phyloP scores from a whole-genome alignment of 2,797 vertebrate species.

The Darevskia mixta region DNA sequence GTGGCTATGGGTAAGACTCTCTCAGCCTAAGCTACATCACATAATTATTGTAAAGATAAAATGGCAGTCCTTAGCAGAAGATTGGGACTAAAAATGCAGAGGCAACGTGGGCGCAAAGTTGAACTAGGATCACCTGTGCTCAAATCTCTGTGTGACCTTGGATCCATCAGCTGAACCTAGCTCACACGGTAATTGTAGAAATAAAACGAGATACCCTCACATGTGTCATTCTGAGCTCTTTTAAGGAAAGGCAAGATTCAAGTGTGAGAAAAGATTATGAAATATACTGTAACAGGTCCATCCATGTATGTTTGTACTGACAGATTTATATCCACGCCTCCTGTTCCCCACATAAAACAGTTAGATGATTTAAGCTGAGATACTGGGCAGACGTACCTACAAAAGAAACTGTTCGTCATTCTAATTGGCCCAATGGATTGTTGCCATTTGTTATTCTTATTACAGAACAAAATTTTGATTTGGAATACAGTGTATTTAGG shows the following conservation, averaged over 20 bases:
- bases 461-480: constrained; percentile 11
- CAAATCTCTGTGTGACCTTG: background rate
- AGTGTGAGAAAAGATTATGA: background rate
- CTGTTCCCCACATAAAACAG: constrained; percentile 14
- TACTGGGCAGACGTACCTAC: constrained; percentile 3
- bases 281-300: background rate
- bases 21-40: background rate
- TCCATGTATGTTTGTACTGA: background rate
- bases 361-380: constrained; percentile 12
- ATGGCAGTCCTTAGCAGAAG: background rate
- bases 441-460: background rate
- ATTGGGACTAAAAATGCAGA: background rate
- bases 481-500: constrained; percentile 2
- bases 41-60: background rate
- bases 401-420: background rate
- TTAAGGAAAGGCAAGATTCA: background rate
- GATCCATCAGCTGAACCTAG: background rate
- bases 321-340: background rate
- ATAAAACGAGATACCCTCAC: background rate
- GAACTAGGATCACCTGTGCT: background rate
- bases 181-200: background rate
- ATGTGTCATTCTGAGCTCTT: background rate
- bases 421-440: background rate
- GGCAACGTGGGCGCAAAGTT: background rate
- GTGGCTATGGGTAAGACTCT: background rate